Percentiles rank a stretch among this genome's conserved stretches.
These are phyloP conservation scores for Melanotaenia trifasciata DNA, from an alignment of 2,797 vertebrate species.

Conservation along the genomic window DNA sequence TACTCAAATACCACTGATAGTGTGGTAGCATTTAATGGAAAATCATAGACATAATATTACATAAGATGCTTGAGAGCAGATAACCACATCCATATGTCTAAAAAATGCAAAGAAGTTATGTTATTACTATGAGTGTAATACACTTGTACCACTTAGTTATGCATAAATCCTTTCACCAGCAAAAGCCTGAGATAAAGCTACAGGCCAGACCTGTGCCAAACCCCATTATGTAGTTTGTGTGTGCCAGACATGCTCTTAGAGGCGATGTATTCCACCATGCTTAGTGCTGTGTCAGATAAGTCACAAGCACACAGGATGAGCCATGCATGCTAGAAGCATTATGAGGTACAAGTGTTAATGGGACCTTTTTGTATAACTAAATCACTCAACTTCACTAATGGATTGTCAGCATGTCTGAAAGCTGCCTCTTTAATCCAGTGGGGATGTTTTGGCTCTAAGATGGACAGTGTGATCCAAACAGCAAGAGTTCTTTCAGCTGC, in stretches of 20 bases:
- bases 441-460: conserved; percentile 67
- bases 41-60: conserved; percentile 54
- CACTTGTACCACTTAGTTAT: conserved; percentile 25
- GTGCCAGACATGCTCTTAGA: conserved; percentile 39
- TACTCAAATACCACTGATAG: conserved; percentile 16
- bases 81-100: conserved; percentile 25
- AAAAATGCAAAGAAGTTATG: conserved; percentile 55
- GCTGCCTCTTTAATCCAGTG: conserved; percentile 73
- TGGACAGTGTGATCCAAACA: conserved; percentile 50
- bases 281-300: conserved; percentile 46
- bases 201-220: conserved; percentile 12
- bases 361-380: conserved; percentile 56
- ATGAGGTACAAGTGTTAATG: conserved; percentile 71
- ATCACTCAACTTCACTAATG: conserved; percentile 70
- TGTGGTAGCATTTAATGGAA: conserved; percentile 40
- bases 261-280: conserved; percentile 22
- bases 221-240: conserved; percentile 30
- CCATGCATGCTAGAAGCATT: conserved; percentile 55
- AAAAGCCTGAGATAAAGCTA: conserved; percentile 33
- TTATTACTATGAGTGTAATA: conserved; percentile 53
- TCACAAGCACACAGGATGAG: conserved; percentile 48
- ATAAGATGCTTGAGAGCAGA: conserved; percentile 56
- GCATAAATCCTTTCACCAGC: conserved; percentile 50
- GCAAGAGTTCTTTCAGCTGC: conserved; percentile 49
- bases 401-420: conserved; percentile 72